Percentiles rank a stretch among this genome's conserved stretches.
Evolutionary conservation across 2,888 invertebrate species (phyloP).

Genomic region (Mamestra brassicae): DNA sequence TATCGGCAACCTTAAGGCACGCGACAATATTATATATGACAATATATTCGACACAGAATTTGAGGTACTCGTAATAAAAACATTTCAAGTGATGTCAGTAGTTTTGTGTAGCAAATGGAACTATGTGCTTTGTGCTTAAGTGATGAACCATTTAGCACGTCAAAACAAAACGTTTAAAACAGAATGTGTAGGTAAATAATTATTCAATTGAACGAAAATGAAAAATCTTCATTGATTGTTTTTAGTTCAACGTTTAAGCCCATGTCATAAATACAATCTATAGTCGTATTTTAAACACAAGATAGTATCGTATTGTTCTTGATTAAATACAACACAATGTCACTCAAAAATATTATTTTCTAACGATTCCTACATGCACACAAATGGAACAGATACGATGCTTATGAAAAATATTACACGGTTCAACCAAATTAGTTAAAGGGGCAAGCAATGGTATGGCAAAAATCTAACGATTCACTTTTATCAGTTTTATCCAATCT

Average conservation of each 20-base stretch:
- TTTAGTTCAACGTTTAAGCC: neutral
- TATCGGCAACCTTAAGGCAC: constrained; percentile 63
- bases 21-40: constrained; percentile 30
- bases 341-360: constrained; percentile 29
- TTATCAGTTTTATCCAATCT: neutral
- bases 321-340: constrained; percentile 35
- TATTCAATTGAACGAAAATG: neutral
- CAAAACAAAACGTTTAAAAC: neutral
- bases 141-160: constrained; percentile 49
- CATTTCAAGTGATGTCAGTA: constrained; percentile 73
- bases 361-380: constrained; percentile 59
- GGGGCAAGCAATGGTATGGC: neutral
- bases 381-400: constrained; percentile 39
- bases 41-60: constrained; percentile 36
- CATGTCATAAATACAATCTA: constrained; percentile 2
- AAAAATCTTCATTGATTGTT: neutral
- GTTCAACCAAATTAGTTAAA: constrained; percentile 21
- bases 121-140: constrained; percentile 61
- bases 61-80: constrained; percentile 17
- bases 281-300: constrained; percentile 25
- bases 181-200: constrained; percentile 7
- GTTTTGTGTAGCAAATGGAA: constrained; percentile 36
- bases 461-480: neutral
- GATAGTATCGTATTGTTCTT: constrained; percentile 29
- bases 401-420: constrained; percentile 24